These are phyloP conservation scores for Parnassius glacialis DNA, from an alignment of 2,888 invertebrate genomes.

Conservation along the genomic window DNA sequence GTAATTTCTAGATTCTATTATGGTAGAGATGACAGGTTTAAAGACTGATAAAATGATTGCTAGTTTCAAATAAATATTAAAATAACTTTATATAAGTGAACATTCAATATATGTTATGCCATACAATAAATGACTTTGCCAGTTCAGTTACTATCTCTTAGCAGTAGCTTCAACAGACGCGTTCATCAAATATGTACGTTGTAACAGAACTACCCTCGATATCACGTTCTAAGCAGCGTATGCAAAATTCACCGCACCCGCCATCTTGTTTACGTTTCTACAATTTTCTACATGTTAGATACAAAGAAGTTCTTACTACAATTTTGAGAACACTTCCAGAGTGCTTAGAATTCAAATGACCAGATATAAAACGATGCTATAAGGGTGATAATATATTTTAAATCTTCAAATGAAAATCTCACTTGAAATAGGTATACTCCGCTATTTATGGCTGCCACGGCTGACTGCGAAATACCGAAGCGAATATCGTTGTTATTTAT, in stretches of 20 bases:
- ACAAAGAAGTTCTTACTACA: neutral
- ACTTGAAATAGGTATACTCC: too few relatives aligned
- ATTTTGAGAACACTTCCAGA: neutral
- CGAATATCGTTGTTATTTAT: too few relatives aligned
- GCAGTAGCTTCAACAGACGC: constrained; percentile 15
- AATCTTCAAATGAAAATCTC: too few relatives aligned
- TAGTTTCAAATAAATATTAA: too few relatives aligned
- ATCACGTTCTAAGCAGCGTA: constrained; percentile 24
- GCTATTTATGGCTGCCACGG: too few relatives aligned
- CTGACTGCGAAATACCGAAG: too few relatives aligned
- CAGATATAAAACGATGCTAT: too few relatives aligned
- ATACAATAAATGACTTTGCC: neutral
- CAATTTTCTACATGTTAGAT: constrained; percentile 11
- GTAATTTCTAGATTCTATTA: too few relatives aligned
- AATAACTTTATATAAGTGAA: too few relatives aligned
- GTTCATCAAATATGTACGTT: constrained; percentile 28
- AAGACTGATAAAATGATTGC: too few relatives aligned
- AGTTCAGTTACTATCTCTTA: constrained; percentile 6
- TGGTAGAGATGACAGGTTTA: neutral
- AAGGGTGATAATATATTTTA: too few relatives aligned
- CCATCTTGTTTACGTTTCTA: constrained; percentile 17
- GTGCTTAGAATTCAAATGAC: too few relatives aligned
- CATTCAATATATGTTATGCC: neutral
- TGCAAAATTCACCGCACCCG: constrained; percentile 16
- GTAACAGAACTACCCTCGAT: constrained; percentile 25